Evolutionary conservation across 2,888 invertebrate species (phyloP), one percentile per base, ranked within the genome.

Genomic region (Liodrosophila aerea): DNA sequence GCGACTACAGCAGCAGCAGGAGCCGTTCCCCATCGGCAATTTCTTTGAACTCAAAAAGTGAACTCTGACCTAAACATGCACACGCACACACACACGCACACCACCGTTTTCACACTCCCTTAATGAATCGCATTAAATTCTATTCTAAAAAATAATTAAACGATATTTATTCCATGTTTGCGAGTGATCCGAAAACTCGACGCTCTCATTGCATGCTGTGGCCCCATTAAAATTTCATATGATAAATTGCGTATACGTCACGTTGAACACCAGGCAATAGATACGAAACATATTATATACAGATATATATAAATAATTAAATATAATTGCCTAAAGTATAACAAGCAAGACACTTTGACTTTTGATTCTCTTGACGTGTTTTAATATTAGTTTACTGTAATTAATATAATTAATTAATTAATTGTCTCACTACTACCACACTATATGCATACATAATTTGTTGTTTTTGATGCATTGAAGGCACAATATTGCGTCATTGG

Each of bases 401-500:
- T 56, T 30, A 39, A 31, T 54, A 43, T 37, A 22, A 22, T 22
- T 22, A 22, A 22, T 22, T 22, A 2, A 5, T 22, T 22, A 22
- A 22, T 22, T 5, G 22, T 22, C 22, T 22, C 22, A 4, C 22
- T 34, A 9, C 52, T 46, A 30, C 36, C 56, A 64, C 39, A 51
- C 18, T 50, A 11, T 50, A 52, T 52, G 46, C 41, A 64, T 49
- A 34, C 34, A 11, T 34, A n/a, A 7, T 12, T 1, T 13, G 16
- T 7, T n/a, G 13, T n/a, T 8, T 13, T 29, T 7, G 12, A n/a
- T 39, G 41, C 9, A 4, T 49, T 40, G 18, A 29, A 9, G 9
- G 33, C 18, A 7, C 81, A 74, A 61, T 76, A 68, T 76, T 82
- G 78, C 78, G 78, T 29, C 78, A 82, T 65, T 76, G 78, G 78